Conservation (phyloP, 2,797 vertebrate genomes). For the Takifugu rubripes region DNA sequence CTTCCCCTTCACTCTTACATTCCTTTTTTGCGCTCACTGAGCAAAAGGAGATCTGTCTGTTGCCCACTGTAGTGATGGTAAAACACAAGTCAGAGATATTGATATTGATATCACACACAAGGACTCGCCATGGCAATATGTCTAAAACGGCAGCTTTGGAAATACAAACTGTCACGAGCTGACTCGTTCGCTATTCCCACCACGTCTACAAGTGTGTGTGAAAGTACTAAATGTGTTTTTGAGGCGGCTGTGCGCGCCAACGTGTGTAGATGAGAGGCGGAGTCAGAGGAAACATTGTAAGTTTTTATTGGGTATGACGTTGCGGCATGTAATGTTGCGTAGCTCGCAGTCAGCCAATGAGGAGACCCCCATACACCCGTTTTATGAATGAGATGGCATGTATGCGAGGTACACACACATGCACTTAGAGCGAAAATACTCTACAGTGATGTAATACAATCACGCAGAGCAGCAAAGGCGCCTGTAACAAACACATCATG, state of each 20-base stretch:
- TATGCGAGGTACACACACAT: constrained; percentile 56
- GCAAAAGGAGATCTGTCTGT: constrained; percentile 21
- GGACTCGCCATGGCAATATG: constrained; percentile 16
- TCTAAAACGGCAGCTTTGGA: constrained; percentile 52
- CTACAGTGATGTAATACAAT: constrained; percentile 70
- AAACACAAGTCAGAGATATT: constrained; percentile 9
- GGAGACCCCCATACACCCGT: constrained; percentile 44
- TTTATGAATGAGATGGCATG: constrained; percentile 74
- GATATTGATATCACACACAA: constrained; percentile 8
- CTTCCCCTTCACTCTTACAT: constrained; percentile 19
- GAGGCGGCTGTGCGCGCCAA: constrained; percentile 27
- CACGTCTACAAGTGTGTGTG: constrained; percentile 43
- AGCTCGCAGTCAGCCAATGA: constrained; percentile 56
- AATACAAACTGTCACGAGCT: constrained; percentile 34
- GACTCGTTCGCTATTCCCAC: constrained; percentile 39
- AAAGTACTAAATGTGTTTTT: constrained; percentile 41
- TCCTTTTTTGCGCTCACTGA: constrained; percentile 19
- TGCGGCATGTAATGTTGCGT: constrained; percentile 64
- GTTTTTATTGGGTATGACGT: constrained; percentile 61
- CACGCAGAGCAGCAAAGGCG: constrained; percentile 39
- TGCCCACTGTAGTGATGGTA: constrained; percentile 8
- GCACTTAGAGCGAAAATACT: constrained; percentile 57
- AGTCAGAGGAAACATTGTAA: constrained; percentile 54
- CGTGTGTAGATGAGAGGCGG: constrained; percentile 51
- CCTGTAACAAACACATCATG: constrained; percentile 21